Evolutionary conservation across 2,113 vertebrate genomes (phyloP), one percentile per base, ranked within the genome.

Genomic region (Sprattus sprattus): DNA sequence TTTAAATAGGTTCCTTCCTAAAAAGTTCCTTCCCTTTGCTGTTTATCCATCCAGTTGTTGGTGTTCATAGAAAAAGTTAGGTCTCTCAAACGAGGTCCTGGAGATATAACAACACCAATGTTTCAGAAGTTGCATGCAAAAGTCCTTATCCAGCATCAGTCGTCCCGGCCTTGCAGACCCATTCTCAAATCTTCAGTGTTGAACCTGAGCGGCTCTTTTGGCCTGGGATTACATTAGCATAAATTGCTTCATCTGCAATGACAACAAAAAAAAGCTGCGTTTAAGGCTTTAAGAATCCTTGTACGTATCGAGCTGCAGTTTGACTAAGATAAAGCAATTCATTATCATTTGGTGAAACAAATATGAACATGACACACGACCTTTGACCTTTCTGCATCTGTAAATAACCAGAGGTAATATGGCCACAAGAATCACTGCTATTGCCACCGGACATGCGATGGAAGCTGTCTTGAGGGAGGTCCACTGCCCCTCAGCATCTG

Each of bases 231-330:
- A 22, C 44, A 28, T 89, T 89, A 4, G 0, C 4, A 20, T 89
- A 89, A 45, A 89, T 85, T 3, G 18, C 64, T 81, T 89, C 47
- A 13, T 49, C 88, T 88, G 64, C 75, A 82, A 87, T 81, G 28
- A 71, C 8, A 28, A 39, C 39, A 32, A 13, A 28, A 8, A 71
- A 71, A 3, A 71, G 25, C 1, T 71, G n/a, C 9, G 8, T 71
- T 71, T 64, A 64, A 9, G 3, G 25, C n/a, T 67, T 22, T 6
- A 25, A 28, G 86, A 81, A 83, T 46, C 15, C 52, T 4, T 1
- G 5, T n/a, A 20, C 45, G 81, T 13, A 15, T 71, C 9, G 0
- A 71, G 22, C 25, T 67, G 22, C 22, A 3, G 60, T 25, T 64
- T n/a, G 60, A 25, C 3, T n/a, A 5, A 25, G 4, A 64, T 64